These are phyloP conservation scores for Syrrhaptes paradoxus DNA, from an alignment of 2,113 vertebrate species.

Conservation along the genomic window DNA sequence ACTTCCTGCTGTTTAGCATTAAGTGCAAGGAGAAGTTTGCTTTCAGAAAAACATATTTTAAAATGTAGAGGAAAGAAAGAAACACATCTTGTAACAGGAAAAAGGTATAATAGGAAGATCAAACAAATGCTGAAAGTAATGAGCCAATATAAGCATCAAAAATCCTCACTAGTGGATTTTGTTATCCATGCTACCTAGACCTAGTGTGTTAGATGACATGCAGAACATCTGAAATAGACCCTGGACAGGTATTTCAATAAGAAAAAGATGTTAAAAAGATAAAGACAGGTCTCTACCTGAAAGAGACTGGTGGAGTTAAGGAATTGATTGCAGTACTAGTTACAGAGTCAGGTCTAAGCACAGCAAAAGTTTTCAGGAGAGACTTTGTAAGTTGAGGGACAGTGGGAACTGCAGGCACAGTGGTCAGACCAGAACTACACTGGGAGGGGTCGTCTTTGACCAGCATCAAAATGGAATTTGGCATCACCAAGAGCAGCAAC, in stretches of 20 bases:
- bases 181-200: neutral
- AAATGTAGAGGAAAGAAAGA: neutral
- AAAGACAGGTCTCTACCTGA: neutral
- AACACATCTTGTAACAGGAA: neutral
- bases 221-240: neutral
- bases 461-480: neutral
- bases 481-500: neutral
- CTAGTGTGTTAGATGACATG: neutral
- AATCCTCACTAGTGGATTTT: neutral
- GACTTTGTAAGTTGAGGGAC: neutral
- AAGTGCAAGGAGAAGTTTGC: neutral
- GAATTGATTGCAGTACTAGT: neutral
- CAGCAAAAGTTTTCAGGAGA: neutral
- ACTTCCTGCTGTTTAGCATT: neutral
- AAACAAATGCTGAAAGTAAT: neutral
- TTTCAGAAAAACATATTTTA: neutral
- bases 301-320: neutral
- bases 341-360: neutral
- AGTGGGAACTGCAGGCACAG: neutral
- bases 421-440: neutral
- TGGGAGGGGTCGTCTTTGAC: neutral
- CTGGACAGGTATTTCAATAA: neutral
- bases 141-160: neutral
- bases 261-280: neutral
- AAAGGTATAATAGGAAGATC: neutral